These are phyloP conservation scores for Bombus polaris DNA, from an alignment of 1,140 invertebrate genomes.

Conservation along the genomic window DNA sequence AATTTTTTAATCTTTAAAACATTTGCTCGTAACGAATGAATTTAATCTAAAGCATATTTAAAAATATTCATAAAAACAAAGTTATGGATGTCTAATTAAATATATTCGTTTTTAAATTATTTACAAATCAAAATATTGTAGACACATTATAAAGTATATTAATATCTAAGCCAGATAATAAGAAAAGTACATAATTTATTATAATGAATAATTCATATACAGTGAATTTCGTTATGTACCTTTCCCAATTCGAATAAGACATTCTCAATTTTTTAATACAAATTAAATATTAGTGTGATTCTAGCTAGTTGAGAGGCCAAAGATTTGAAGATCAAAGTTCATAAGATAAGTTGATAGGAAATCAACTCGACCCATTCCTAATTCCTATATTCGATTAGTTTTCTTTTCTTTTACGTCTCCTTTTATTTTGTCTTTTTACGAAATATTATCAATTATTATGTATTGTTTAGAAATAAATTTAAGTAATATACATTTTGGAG, in stretches of 20 bases:
- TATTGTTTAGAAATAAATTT: background rate
- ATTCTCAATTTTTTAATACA: conserved; percentile 9
- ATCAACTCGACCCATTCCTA: conserved; percentile 39
- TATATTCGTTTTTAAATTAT: background rate
- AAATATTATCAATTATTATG: background rate
- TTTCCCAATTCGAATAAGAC: no score
- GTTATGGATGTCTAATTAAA: background rate
- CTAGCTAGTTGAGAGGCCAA: conserved; percentile 10
- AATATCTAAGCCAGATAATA: background rate
- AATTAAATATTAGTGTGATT: conserved; percentile 23
- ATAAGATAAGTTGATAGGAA: conserved; percentile 67
- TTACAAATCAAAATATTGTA: background rate
- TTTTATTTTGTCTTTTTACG: background rate
- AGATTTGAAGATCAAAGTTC: conserved; percentile 74
- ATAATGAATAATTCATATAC: background rate
- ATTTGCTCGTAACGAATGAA: background rate
- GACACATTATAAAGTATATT: background rate
- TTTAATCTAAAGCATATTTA: background rate
- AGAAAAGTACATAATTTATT: background rate
- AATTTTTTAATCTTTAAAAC: background rate
- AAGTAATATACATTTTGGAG: background rate
- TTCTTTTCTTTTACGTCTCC: background rate
- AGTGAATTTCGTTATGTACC: background rate
- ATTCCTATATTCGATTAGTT: conserved; percentile 38
- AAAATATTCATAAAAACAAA: background rate